Evolutionary conservation across 2,113 vertebrate genomes (phyloP), one percentile per base, ranked within the genome.

Genomic region (Chiloscyllium plagiosum): DNA sequence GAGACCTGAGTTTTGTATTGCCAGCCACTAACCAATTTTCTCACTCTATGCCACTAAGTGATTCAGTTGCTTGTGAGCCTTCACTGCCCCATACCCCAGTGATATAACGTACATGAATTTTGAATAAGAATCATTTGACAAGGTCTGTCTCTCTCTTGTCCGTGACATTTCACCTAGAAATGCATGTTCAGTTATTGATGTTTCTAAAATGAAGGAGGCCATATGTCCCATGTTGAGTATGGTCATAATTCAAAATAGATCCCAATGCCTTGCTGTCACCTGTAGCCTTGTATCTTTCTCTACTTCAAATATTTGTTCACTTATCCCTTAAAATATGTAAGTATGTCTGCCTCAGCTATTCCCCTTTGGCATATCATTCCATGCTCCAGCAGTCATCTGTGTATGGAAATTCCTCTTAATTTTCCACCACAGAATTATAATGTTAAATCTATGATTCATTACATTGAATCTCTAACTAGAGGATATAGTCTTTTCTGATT

Each of bases 31-130:
- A 52, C 42, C 94, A 70, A 70, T 95, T 95, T 52, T 95, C 69
- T 95, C 69, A n/a, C 89, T 17, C 56, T 66, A 8, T 37, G 15
- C 0, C 33, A 33, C 52, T 19, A 29, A 33, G 29, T 56, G 29
- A 92, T 92, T 66, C 89, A 66, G 19, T 66, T 92, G 33, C 33
- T 66, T 92, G 89, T 92, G 61, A 92, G 29, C 61, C 89, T 66
- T 92, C 66, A 5, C 15, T 66, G 33, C 66, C 61, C 65, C 20
- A 65, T 66, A 37, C 89, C 56, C 65, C 33, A 66, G 20, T 90
- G 26, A 90, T 90, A 1, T 90, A 90, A 90, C 19, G 3, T 90
- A 13, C 5, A n/a, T 33, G 37, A 66, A 92, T 92, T 3, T 37
- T 92, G 15, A n/a, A 92, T 33, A 92, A 92, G 61, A 65, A 56